Evolutionary conservation across 2,113 vertebrate species (phyloP), one percentile per base, ranked within the genome.

Genomic region (Chionodraco myersi): DNA sequence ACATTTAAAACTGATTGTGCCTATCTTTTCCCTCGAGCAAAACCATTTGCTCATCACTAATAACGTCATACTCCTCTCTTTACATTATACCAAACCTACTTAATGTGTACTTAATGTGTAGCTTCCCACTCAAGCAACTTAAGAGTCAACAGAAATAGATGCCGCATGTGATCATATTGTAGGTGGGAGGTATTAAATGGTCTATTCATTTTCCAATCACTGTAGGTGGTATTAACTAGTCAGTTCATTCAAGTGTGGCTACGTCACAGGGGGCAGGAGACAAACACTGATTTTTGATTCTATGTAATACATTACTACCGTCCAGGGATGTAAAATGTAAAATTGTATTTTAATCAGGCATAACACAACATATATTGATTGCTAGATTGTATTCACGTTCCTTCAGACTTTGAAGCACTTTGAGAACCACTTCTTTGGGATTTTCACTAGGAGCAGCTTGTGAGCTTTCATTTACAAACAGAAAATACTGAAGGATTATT

Each of bases 171-270:
- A 72, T 82, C 51, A 18, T 77, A 26, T 72, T 78, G 64, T 51
- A 57, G 56, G 77, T 62, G 44, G 65, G 65, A 78, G 57, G 56
- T 41, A 51, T 45, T 52, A 48, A 59, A 68, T 69, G 57, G 79
- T 78, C 79, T 76, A 86, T 85, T 82, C 53, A 87, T 83, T 88
- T 79, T 82, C 26, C 68, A 83, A 80, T 81, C 47, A 81, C 23
- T 45, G 58, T 54, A 47, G 13, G 57, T 30, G 69, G 76, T 52
- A 44, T 86, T 68, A 82, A 70, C 54, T 45, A 53, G 73, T 81
- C 82, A 73, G 58, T 79, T 72, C 16, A 87, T 75, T 88, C 49
- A 84, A 34, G 61, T 74, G 59, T 21, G 49, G 52, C 9, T 45
- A 6, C 61, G 66, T 36, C 57, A n/a, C 60, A 44, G 44, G n/a